A percentile compares a stretch with the other conserved stretches of the same genome.
Evolutionary conservation across 2,888 invertebrate genomes (phyloP).

Genomic region (Oasisia sp.): DNA sequence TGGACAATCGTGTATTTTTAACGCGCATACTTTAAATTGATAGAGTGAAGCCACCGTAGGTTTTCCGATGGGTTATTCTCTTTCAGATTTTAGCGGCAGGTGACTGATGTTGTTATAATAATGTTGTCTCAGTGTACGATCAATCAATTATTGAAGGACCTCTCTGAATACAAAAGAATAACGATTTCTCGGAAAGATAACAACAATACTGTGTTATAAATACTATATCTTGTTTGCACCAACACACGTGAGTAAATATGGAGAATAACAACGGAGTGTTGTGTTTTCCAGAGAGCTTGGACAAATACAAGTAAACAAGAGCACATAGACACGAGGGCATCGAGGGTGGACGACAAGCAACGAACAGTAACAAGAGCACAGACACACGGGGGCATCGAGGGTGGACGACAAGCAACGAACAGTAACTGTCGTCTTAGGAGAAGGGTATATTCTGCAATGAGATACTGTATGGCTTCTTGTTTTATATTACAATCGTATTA

Average conservation of each 20-base stretch:
- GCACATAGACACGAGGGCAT: not conserved
- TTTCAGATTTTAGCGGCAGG: too few species aligned
- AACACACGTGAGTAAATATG: too few species aligned
- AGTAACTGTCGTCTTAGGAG: too few species aligned
- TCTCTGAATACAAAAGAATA: not conserved
- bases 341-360: not conserved
- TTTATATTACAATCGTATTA: not conserved
- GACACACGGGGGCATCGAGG: not conserved
- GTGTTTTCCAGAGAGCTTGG: not conserved
- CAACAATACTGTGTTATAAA: too few species aligned
- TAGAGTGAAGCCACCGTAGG: too few species aligned
- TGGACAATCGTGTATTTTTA: not conserved
- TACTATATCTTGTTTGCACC: too few species aligned
- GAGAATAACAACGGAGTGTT: not conserved
- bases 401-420: not conserved
- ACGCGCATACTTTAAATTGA: not conserved
- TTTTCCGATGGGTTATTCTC: too few species aligned
- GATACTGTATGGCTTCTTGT: too few species aligned
- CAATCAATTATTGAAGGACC: not conserved
- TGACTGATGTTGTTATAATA: not conserved
- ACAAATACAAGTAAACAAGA: not conserved
- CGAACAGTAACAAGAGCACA: not conserved
- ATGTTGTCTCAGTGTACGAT: not conserved
- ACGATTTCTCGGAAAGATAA: not conserved
- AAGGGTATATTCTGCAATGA: too few species aligned